A percentile compares a stretch with the other conserved stretches of the same genome.
Evolutionary conservation across 2,888 invertebrate species (phyloP).

Genomic region (Nineta flava): DNA sequence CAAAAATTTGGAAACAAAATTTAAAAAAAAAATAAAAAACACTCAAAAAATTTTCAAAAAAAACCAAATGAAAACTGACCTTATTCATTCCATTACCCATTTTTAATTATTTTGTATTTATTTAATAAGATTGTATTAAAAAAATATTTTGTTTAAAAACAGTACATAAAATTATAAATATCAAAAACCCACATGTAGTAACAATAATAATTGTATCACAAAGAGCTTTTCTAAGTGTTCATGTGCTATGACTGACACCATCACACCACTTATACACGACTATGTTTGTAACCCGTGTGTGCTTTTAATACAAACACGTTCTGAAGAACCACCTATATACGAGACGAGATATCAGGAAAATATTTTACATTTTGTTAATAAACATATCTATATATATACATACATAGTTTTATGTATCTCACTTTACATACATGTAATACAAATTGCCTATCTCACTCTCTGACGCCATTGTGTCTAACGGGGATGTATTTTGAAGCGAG

Average conservation of each 20-base stretch:
- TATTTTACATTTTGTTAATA: neutral
- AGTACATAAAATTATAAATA: neutral
- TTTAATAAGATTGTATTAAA: neutral
- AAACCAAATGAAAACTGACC: constrained; percentile 36
- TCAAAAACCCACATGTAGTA: neutral
- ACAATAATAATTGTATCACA: neutral
- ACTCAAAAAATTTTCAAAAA: no score
- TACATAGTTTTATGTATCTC: neutral
- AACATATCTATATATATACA: neutral
- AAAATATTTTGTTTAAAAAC: neutral
- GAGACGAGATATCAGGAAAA: neutral
- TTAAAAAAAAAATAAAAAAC: no score
- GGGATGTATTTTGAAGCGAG: neutral
- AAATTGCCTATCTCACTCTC: neutral
- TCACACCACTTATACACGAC: neutral
- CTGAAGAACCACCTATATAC: no score
- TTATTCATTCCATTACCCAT: constrained; percentile 90
- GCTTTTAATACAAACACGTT: no score
- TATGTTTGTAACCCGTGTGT: neutral
- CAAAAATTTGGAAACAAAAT: no score
- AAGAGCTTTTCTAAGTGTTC: neutral
- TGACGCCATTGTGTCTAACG: neutral
- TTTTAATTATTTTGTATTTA: constrained; percentile 10
- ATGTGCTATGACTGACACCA: neutral
- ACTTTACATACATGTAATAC: neutral